Conservation (phyloP, 1,140 invertebrate genomes). For the Leptopilina boulardi region DNA sequence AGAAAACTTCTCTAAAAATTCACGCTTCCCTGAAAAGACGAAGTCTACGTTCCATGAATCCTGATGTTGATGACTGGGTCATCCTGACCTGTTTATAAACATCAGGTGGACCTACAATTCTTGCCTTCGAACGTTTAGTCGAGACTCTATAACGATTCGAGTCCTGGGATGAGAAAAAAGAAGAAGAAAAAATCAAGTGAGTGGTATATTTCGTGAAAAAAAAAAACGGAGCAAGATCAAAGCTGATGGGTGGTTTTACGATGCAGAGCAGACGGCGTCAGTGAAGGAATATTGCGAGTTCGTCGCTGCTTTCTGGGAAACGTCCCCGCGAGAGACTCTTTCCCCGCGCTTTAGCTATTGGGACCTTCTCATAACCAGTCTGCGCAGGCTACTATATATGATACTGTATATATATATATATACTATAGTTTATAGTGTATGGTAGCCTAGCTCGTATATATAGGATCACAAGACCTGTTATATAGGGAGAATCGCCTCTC, state of each 20-base stretch:
- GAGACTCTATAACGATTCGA: neutral
- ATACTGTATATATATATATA: neutral
- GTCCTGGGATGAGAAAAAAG: constrained; percentile 24
- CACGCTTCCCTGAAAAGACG: no score
- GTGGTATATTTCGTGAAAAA: constrained; percentile 4
- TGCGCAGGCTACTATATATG: constrained; percentile 44
- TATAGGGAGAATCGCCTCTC: constrained; percentile 18
- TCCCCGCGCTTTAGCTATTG: constrained; percentile 28
- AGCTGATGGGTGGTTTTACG: constrained; percentile 57
- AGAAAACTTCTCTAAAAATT: no score
- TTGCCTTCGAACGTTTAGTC: neutral
- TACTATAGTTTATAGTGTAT: constrained; percentile 30
- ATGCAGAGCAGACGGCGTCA: constrained; percentile 57
- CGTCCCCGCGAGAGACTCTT: constrained; percentile 39
- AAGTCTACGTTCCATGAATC: no score
- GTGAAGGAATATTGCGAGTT: constrained; percentile 52
- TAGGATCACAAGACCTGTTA: neutral
- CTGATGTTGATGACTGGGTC: no score
- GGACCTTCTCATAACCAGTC: constrained; percentile 45
- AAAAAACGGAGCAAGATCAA: constrained; percentile 53
- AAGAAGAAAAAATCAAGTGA: constrained; percentile 15
- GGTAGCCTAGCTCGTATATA: neutral
- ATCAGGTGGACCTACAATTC: neutral
- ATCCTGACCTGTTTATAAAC: neutral
- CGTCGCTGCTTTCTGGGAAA: constrained; percentile 60